Evolutionary conservation across 2,113 vertebrate genomes (phyloP).

Genomic region (Ictidomys tridecemlineatus): DNA sequence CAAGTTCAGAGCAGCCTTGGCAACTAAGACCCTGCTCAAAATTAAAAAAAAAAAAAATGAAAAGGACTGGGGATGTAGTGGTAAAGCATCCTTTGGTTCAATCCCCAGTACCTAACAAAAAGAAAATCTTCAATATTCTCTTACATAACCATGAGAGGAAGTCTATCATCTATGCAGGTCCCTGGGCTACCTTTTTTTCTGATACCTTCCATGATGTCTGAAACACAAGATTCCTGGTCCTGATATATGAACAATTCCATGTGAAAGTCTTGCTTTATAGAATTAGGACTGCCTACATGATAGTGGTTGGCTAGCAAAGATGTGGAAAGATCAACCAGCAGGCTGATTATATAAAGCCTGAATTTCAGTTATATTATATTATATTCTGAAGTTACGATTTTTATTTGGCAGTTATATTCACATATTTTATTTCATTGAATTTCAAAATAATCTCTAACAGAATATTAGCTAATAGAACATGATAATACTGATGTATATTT

Average conservation of each 20-base stretch:
- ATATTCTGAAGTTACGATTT: not conserved
- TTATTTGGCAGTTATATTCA: not conserved
- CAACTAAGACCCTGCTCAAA: too few relatives aligned
- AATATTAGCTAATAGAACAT: too few relatives aligned
- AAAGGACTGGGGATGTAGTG: too few relatives aligned
- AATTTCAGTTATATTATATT: slow-evolving; percentile 11
- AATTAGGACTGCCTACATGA: not conserved
- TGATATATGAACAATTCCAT: not conserved
- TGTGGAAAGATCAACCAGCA: not conserved
- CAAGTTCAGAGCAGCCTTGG: too few relatives aligned
- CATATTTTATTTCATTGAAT: slow-evolving; percentile 7
- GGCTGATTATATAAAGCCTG: not conserved
- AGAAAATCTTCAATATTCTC: not conserved
- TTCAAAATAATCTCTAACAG: slow-evolving; percentile 26
- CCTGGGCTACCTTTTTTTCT: not conserved
- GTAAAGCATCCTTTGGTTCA: too few relatives aligned
- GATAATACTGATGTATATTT: not conserved
- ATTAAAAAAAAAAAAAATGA: too few relatives aligned
- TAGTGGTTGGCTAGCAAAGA: not conserved
- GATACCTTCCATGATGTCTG: not conserved
- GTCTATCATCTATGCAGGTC: not conserved
- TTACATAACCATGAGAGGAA: not conserved
- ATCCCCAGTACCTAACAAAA: too few relatives aligned
- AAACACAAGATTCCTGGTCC: not conserved
- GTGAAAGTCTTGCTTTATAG: not conserved